Conservation (phyloP, 2,888 invertebrate species). For the Stenoptilia bipunctidactyla region DNA sequence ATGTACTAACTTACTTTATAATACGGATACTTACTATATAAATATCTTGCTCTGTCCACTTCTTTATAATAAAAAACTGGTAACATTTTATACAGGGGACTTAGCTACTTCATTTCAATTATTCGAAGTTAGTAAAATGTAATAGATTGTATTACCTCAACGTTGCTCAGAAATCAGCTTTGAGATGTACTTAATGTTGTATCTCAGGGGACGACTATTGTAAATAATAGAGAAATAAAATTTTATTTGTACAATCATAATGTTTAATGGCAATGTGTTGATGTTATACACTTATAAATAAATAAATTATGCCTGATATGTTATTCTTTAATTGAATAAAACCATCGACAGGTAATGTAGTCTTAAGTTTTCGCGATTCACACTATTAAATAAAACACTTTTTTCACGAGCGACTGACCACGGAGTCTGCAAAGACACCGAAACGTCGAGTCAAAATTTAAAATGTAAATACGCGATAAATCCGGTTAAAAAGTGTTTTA, state of each 20-base stretch:
- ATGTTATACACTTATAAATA: slow-evolving; percentile 61
- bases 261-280: slow-evolving; percentile 64
- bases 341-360: too few relatives aligned
- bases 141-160: slow-evolving; percentile 25
- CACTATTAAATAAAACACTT: too few relatives aligned
- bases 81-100: slow-evolving; percentile 49
- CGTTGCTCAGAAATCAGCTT: slow-evolving; percentile 39
- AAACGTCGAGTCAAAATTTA: too few relatives aligned
- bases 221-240: slow-evolving; percentile 48
- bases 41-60: slow-evolving; percentile 49
- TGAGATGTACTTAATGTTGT: background rate
- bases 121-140: slow-evolving; percentile 9
- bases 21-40: too few relatives aligned
- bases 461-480: too few relatives aligned
- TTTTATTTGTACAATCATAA: slow-evolving; percentile 53
- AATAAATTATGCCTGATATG: slow-evolving; percentile 46
- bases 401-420: too few relatives aligned
- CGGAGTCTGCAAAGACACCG: too few relatives aligned
- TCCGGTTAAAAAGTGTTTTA: too few relatives aligned
- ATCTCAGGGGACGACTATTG: slow-evolving; percentile 26
- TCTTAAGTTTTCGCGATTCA: too few relatives aligned
- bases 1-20: slow-evolving; percentile 28
- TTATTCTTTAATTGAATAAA: too few relatives aligned
- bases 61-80: slow-evolving; percentile 35
- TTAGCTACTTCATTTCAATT: slow-evolving; percentile 11